Percentiles rank a stretch among this genome's conserved stretches.
Evolutionary conservation across 64 coral and sea anemone genomes (phyloP).

Genomic region (Porites lutea): DNA sequence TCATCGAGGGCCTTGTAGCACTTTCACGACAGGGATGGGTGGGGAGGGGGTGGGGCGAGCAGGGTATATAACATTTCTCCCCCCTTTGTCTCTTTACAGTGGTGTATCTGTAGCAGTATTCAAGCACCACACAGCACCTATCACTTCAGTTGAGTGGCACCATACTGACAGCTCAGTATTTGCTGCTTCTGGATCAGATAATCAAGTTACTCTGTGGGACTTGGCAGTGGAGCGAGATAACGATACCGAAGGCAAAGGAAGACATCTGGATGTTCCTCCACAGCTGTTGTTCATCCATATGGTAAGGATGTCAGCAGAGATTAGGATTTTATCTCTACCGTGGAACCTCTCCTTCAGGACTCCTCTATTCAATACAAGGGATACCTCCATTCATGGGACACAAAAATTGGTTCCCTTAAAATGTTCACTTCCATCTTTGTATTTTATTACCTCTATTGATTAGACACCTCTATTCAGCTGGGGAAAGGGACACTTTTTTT

Average conservation of each 20-base stretch:
- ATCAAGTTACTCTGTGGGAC: conserved; percentile 93
- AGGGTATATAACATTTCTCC: too few relatives aligned
- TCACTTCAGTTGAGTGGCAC: conserved; percentile 96
- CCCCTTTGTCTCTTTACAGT: background rate
- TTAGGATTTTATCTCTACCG: background rate
- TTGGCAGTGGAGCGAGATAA: conserved; percentile 93
- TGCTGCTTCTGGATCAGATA: conserved; percentile 84
- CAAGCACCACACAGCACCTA: conserved; percentile 92
- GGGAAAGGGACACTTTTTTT: too few relatives aligned
- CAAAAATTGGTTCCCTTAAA: too few relatives aligned
- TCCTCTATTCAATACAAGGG: too few relatives aligned
- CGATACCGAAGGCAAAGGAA: conserved; percentile 64
- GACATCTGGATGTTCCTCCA: conserved; percentile 90
- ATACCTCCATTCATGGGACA: too few relatives aligned
- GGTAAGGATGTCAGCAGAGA: conserved; percentile 42
- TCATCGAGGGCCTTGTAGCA: too few relatives aligned
- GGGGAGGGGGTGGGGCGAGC: too few relatives aligned
- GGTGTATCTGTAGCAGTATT: conserved; percentile 88
- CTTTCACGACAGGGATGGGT: too few relatives aligned
- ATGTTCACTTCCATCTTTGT: too few relatives aligned
- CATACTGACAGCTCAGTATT: conserved; percentile 94
- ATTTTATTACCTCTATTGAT: too few relatives aligned
- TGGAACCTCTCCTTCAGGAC: too few relatives aligned
- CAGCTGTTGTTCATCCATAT: conserved; percentile 97
- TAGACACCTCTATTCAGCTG: too few relatives aligned